These are phyloP conservation scores for Lepeophtheirus nordmannii DNA, from an alignment of 2,888 invertebrate species.

Conservation along the genomic window DNA sequence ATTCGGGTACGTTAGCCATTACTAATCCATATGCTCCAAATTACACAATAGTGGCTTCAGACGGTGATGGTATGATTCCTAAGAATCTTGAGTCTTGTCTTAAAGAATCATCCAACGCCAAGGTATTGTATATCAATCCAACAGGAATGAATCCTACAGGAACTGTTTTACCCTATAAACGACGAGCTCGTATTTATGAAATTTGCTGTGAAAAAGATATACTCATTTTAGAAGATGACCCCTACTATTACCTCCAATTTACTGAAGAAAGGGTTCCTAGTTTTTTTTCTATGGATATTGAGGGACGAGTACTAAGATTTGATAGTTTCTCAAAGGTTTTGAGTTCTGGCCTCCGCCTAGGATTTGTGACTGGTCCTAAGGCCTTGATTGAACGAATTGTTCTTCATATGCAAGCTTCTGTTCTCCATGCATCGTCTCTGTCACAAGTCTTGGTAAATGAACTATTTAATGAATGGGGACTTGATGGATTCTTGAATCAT, in stretches of 20 bases:
- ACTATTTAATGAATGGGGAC: constrained; percentile 45
- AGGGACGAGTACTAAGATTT: constrained; percentile 56
- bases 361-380: constrained; percentile 55
- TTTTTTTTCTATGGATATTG: constrained; percentile 55
- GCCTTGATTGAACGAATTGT: constrained; percentile 47
- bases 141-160: constrained; percentile 64
- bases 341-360: constrained; percentile 52
- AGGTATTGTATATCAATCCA: constrained; percentile 23
- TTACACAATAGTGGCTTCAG: constrained; percentile 51
- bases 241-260: constrained; percentile 62
- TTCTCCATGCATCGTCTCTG: constrained; percentile 47
- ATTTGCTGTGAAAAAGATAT: constrained; percentile 59
- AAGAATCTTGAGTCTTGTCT: constrained; percentile 44
- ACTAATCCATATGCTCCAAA: constrained; percentile 52
- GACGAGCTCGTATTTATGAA: constrained; percentile 52
- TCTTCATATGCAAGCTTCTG: constrained; percentile 53
- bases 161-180: constrained; percentile 46
- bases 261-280: constrained; percentile 40
- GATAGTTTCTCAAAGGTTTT: constrained; percentile 63
- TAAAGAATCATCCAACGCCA: constrained; percentile 30
- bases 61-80: constrained; percentile 50
- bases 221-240: constrained; percentile 63
- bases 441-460: constrained; percentile 47
- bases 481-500: constrained; percentile 45
- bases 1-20: constrained; percentile 50